These are phyloP conservation scores for Prenolepis imparis DNA, from an alignment of 2,888 invertebrate species.

Conservation along the genomic window DNA sequence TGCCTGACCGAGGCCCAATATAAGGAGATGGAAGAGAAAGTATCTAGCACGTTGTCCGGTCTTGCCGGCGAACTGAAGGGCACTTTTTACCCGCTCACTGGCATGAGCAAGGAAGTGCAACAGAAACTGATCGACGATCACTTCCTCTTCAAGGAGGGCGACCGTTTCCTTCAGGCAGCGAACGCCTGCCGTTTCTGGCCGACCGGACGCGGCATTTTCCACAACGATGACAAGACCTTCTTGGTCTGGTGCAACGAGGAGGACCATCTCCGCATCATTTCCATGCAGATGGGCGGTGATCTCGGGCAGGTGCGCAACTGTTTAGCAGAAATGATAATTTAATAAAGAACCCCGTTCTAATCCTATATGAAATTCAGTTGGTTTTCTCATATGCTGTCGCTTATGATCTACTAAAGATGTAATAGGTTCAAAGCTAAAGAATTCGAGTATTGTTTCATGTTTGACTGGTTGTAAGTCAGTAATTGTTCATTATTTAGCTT, in stretches of 20 bases:
- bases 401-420: too few relatives aligned
- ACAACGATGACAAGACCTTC: constrained; percentile 99
- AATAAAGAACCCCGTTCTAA: too few relatives aligned
- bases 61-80: constrained; percentile 97
- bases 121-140: constrained; percentile 99
- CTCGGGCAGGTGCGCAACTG: constrained; percentile 88
- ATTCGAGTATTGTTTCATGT: too few relatives aligned
- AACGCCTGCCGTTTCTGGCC: constrained; percentile 99
- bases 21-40: constrained; percentile 98
- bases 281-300: constrained; percentile 99
- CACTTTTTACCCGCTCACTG: constrained; percentile 97
- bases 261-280: constrained; percentile 98
- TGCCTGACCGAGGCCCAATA: constrained; percentile 98
- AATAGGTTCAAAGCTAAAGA: too few relatives aligned
- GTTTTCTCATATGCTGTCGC: too few relatives aligned
- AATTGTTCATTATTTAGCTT: too few relatives aligned
- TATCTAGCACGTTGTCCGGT: constrained; percentile 93
- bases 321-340: neutral
- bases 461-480: too few relatives aligned
- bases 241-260: constrained; percentile 99
- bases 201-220: constrained; percentile 98
- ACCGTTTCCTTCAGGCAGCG: constrained; percentile 95
- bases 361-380: too few relatives aligned
- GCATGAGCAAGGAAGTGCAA: constrained; percentile 98
- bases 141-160: constrained; percentile 99